Conservation (phyloP, 2,113 vertebrate species). For the Crotalus horridus region DNA sequence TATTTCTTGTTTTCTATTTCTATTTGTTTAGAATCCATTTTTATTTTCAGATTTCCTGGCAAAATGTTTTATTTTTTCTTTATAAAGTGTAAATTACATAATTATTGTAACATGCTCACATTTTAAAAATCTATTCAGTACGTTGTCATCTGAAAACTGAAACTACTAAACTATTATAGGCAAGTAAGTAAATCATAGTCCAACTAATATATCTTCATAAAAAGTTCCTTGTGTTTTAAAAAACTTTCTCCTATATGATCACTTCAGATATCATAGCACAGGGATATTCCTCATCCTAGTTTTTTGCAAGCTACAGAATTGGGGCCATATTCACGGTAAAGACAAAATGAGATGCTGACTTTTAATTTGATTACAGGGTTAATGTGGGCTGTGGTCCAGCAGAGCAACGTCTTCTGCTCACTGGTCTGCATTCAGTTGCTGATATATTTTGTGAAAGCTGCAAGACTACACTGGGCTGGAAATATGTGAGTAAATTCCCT, state of each 20-base stretch:
- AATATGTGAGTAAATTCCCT: constrained; percentile 69
- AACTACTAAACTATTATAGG: neutral
- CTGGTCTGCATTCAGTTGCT: constrained; percentile 75
- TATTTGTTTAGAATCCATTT: neutral
- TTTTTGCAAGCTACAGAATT: neutral
- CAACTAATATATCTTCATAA: neutral
- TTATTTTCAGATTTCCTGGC: neutral
- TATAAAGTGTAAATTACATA: neutral
- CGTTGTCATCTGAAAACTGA: neutral
- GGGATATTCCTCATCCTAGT: neutral
- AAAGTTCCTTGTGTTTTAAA: neutral
- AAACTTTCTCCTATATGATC: neutral
- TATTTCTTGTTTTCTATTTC: neutral
- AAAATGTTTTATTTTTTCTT: neutral
- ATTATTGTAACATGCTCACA: neutral
- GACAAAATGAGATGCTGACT: neutral
- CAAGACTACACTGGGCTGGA: constrained; percentile 78
- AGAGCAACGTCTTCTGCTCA: constrained; percentile 75
- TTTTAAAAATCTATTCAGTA: neutral
- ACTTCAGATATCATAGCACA: neutral
- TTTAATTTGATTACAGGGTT: constrained; percentile 60
- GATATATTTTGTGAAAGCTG: constrained; percentile 79
- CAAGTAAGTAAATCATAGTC: neutral
- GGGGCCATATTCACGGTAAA: neutral
- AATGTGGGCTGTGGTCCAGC: constrained; percentile 76